These are phyloP conservation scores for Plectrocnemia conspersa DNA, from an alignment of 1,140 invertebrate species.

Conservation along the genomic window DNA sequence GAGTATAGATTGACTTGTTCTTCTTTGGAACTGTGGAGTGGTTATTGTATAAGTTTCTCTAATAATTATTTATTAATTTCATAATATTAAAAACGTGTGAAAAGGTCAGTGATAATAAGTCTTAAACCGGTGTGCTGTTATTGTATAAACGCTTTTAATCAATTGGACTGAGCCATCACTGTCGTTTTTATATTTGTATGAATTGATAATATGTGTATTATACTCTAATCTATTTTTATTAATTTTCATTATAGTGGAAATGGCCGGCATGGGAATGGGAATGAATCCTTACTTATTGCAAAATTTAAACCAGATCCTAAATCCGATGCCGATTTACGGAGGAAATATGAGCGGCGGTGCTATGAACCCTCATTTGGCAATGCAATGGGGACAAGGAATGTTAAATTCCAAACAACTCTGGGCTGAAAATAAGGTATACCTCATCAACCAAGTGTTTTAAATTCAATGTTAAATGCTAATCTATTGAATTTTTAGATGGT, in stretches of 20 bases:
- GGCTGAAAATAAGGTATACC: slow-evolving; percentile 36
- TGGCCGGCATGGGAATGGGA: slow-evolving; percentile 49
- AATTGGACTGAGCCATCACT: no score
- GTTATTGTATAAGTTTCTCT: no score
- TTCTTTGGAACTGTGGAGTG: no score
- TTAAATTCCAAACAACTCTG: slow-evolving; percentile 44
- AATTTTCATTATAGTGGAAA: slow-evolving; percentile 51
- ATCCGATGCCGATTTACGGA: slow-evolving; percentile 47
- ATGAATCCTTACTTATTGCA: slow-evolving; percentile 52
- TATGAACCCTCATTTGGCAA: slow-evolving; percentile 38
- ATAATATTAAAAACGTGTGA: no score
- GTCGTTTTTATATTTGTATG: no score
- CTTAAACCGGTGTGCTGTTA: no score
- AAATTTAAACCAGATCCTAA: slow-evolving; percentile 51
- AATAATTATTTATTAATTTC: no score
- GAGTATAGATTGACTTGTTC: no score
- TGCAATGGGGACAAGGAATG: slow-evolving; percentile 40
- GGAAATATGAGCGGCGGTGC: slow-evolving; percentile 37
- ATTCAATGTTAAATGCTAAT: background rate
- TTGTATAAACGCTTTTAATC: no score
- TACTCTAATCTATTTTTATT: no score
- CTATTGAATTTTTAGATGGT: slow-evolving; percentile 21
- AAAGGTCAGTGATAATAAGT: no score
- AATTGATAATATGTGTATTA: background rate
- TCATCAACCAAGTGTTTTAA: background rate